phyloP scores from a whole-genome alignment of 2,888 invertebrate species.

The Cephalotes varians region DNA sequence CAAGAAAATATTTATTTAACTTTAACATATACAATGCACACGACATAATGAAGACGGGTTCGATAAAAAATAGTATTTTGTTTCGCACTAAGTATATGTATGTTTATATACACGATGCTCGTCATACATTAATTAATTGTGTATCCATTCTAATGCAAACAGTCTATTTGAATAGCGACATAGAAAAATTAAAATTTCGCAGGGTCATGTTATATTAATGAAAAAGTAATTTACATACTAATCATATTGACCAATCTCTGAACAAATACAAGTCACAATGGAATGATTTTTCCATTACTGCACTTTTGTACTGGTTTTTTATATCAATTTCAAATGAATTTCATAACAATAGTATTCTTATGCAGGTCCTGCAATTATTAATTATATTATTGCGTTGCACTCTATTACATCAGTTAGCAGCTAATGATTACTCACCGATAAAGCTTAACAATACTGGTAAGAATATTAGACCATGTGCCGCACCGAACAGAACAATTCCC shows the following conservation, averaged over 20 bases:
- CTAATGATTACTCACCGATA: slow-evolving; percentile 87
- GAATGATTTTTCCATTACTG: background rate
- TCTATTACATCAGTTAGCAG: background rate
- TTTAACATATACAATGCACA: background rate
- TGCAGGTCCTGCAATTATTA: slow-evolving; percentile 65
- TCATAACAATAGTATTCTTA: slow-evolving; percentile 1
- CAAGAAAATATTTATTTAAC: background rate
- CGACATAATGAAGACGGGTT: background rate
- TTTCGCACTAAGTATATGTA: background rate
- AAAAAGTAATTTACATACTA: slow-evolving; percentile 5
- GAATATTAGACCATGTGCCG: slow-evolving; percentile 96
- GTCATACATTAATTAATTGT: background rate
- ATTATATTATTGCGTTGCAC: background rate
- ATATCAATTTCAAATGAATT: too few species aligned
- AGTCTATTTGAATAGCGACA: background rate
- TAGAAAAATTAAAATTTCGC: slow-evolving; percentile 7
- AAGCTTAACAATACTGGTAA: slow-evolving; percentile 96
- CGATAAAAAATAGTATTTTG: background rate
- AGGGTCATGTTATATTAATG: background rate
- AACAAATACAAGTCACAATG: background rate
- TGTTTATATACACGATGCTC: background rate
- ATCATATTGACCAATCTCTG: background rate
- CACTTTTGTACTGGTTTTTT: background rate
- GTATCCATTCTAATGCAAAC: slow-evolving; percentile 1
- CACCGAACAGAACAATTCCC: slow-evolving; percentile 96